These are phyloP conservation scores for Riparia riparia DNA, from an alignment of 2,113 vertebrate species.

Conservation along the genomic window DNA sequence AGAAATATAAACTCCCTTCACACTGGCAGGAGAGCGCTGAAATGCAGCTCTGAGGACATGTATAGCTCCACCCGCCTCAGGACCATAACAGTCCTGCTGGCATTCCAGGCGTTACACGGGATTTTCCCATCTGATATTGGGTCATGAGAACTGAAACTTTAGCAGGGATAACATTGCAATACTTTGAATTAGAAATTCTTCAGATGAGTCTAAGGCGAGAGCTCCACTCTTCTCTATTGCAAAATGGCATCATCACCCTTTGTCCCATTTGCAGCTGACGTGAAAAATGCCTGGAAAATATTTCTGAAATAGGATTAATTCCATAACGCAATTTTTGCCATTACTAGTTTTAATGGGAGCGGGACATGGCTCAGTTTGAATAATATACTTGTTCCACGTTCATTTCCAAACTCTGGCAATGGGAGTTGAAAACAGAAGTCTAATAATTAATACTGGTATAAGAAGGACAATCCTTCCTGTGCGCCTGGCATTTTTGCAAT, in stretches of 20 bases:
- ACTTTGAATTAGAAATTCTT: constrained; percentile 39
- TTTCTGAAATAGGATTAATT: constrained; percentile 20
- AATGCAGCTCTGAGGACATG: constrained; percentile 15
- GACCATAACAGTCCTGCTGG: constrained; percentile 1
- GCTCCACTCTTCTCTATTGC: not conserved
- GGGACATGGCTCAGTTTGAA: rapidly evolving
- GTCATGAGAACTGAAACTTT: constrained; percentile 52
- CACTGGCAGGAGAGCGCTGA: not conserved
- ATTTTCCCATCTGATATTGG: constrained; percentile 49
- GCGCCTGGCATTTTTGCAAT: not conserved
- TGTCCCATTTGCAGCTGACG: constrained; percentile 27
- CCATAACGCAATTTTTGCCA: not conserved
- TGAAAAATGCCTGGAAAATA: constrained; percentile 54
- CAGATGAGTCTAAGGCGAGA: not conserved
- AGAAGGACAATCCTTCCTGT: not conserved
- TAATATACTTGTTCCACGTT: not conserved
- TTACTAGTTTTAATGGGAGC: not conserved
- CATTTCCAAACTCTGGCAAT: not conserved
- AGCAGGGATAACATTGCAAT: not conserved
- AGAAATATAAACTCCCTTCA: constrained; percentile 54
- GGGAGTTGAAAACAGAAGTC: not conserved
- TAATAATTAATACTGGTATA: not conserved
- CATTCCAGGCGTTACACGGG: not conserved
- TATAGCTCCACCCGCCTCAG: not conserved
- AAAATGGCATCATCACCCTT: constrained; percentile 14